Conservation (phyloP, 2,113 vertebrate genomes). For the Talpa occidentalis region DNA sequence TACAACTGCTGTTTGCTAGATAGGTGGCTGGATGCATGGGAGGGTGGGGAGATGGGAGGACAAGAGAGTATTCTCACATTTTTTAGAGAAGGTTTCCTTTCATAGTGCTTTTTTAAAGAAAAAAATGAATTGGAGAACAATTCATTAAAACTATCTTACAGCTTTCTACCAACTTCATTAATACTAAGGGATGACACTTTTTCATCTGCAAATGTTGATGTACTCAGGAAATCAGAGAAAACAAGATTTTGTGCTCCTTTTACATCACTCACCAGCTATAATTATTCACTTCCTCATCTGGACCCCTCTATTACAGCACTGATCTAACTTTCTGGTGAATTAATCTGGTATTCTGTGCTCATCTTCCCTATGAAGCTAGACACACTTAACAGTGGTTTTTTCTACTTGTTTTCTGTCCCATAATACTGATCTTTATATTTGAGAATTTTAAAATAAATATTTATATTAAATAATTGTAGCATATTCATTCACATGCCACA, state of each 20-base stretch:
- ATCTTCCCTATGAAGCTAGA: neutral
- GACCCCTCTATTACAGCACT: neutral
- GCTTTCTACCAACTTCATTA: neutral
- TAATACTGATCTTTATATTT: neutral
- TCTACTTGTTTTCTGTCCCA: neutral
- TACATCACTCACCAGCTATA: neutral
- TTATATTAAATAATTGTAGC: neutral
- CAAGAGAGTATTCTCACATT: neutral
- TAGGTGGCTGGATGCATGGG: neutral
- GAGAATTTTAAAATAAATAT: neutral
- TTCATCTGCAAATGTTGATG: neutral
- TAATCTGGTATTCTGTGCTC: neutral
- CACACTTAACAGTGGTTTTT: neutral
- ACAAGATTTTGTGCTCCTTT: neutral
- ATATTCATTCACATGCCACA: neutral
- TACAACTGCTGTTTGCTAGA: neutral
- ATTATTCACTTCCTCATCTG: neutral
- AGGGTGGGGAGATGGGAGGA: neutral
- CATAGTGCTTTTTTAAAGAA: neutral
- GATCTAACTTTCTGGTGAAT: neutral
- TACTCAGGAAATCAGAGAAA: constrained; percentile 5
- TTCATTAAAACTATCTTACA: neutral
- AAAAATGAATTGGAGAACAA: neutral
- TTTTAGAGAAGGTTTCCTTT: neutral
- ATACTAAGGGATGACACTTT: neutral